Evolutionary conservation across 2,797 vertebrate genomes (phyloP).

Genomic region (Hyperoplus lanceolatus): DNA sequence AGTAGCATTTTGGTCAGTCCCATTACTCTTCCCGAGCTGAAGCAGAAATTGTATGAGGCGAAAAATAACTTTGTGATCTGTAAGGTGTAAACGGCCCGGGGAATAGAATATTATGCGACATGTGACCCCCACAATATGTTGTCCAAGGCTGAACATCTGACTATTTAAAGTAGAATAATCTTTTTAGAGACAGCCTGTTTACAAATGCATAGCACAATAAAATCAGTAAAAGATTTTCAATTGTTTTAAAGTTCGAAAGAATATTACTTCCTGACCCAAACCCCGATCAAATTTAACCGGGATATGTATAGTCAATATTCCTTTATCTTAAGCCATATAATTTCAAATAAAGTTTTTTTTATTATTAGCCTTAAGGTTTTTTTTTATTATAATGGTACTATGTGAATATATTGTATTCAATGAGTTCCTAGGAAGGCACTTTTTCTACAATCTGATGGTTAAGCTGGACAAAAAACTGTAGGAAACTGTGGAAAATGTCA

Average conservation of each 20-base stretch:
- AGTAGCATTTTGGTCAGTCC: constrained; percentile 2
- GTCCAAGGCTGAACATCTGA: neutral
- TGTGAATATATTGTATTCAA: constrained; percentile 11
- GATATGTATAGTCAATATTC: neutral
- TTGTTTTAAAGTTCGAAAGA: neutral
- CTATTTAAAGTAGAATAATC: neutral
- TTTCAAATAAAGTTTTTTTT: constrained; percentile 1
- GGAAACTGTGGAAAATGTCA: neutral
- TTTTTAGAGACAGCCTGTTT: neutral
- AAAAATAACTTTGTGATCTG: neutral
- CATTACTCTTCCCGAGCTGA: constrained; percentile 9
- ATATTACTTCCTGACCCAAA: neutral
- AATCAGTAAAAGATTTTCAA: neutral
- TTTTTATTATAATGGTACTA: neutral
- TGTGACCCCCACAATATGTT: neutral
- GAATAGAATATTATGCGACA: constrained; percentile 3
- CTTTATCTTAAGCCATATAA: constrained; percentile 2
- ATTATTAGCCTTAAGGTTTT: neutral
- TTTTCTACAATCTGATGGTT: constrained; percentile 1
- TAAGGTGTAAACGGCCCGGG: neutral
- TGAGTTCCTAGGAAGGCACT: neutral
- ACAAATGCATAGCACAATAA: neutral
- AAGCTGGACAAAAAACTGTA: neutral
- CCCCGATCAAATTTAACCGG: constrained; percentile 1
- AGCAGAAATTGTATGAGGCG: neutral